phyloP scores from a whole-genome alignment of 53 echinoderm and acorn worm genomes.

The Zoroaster sp. region DNA sequence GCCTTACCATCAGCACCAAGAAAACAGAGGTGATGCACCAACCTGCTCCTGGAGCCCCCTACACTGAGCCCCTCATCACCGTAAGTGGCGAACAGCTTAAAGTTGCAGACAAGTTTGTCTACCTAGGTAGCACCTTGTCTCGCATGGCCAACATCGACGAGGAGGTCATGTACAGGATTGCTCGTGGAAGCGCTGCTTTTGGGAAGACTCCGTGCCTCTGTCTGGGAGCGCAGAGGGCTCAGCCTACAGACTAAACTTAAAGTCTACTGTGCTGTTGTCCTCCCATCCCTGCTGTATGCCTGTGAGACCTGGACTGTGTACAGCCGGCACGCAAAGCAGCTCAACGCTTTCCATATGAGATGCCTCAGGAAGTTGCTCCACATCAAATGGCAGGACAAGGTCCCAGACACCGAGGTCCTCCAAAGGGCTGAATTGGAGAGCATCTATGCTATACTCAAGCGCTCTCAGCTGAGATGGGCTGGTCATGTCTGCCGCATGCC shows the following conservation, averaged over 20 bases:
- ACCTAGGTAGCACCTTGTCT: neutral
- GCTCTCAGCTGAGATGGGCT: neutral
- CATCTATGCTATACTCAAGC: neutral
- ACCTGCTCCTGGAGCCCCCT: slow-evolving; percentile 11
- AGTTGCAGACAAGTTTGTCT: neutral
- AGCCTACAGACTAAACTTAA: slow-evolving; percentile 15
- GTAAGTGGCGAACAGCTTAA: neutral
- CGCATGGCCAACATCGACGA: neutral
- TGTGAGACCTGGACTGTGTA: slow-evolving; percentile 28
- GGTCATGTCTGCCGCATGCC: slow-evolving; percentile 3
- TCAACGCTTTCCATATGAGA: too few species aligned
- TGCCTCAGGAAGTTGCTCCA: slow-evolving; percentile 19
- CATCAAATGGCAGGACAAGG: slow-evolving; percentile 50
- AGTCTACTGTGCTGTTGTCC: slow-evolving; percentile 22
- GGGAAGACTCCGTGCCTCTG: slow-evolving; percentile 8
- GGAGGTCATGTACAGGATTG: slow-evolving; percentile 28
- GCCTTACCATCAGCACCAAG: neutral
- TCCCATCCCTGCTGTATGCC: slow-evolving; percentile 25
- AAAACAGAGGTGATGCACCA: slow-evolving; percentile 41
- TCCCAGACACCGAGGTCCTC: slow-evolving; percentile 48
- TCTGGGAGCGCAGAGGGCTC: slow-evolving; percentile 55
- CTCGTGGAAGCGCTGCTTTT: slow-evolving; percentile 11
- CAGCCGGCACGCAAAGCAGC: slow-evolving; percentile 22
- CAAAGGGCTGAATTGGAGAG: neutral
- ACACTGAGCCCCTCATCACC: slow-evolving; percentile 4